A percentile compares a stretch with the other conserved stretches of the same genome.
Conservation (phyloP, 2,797 vertebrate genomes). For the Pampus argenteus region DNA sequence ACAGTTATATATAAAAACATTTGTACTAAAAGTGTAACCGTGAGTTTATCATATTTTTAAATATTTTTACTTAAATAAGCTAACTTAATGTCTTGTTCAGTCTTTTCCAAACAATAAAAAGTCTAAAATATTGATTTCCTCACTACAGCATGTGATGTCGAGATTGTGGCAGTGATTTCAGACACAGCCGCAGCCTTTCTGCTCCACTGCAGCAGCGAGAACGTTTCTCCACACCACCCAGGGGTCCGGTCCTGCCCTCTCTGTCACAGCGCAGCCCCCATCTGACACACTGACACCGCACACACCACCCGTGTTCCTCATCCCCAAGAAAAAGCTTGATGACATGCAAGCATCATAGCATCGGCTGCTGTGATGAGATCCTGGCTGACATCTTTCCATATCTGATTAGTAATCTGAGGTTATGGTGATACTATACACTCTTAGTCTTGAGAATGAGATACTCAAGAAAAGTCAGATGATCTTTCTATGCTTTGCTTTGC, state of each 20-base stretch:
- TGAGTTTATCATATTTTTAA: too few relatives aligned
- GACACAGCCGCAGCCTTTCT: not conserved
- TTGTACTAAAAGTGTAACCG: too few relatives aligned
- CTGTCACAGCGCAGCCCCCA: slow-evolving; percentile 21
- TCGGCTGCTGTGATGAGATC: slow-evolving; percentile 36
- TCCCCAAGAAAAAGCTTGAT: slow-evolving; percentile 4
- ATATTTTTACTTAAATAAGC: too few relatives aligned
- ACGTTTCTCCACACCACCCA: slow-evolving; percentile 31
- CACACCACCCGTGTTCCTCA: slow-evolving; percentile 3
- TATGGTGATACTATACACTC: not conserved
- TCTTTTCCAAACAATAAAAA: too few relatives aligned
- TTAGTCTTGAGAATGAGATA: not conserved
- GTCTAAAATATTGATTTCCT: too few relatives aligned
- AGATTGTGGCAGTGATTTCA: not conserved
- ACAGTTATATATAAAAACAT: too few relatives aligned
- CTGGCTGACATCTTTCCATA: slow-evolving; percentile 15
- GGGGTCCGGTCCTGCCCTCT: slow-evolving; percentile 18
- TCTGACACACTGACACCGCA: slow-evolving; percentile 28
- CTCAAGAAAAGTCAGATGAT: not conserved
- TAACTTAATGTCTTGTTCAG: too few relatives aligned
- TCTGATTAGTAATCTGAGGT: too few relatives aligned
- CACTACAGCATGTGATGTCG: too few relatives aligned
- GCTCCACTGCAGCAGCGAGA: not conserved
- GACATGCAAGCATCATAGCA: slow-evolving; percentile 3
- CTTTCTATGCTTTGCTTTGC: too few relatives aligned